Percentiles rank a stretch among this genome's conserved stretches.
Conservation (phyloP, 1,140 invertebrate genomes). For the Zaprionus camerounensis region DNA sequence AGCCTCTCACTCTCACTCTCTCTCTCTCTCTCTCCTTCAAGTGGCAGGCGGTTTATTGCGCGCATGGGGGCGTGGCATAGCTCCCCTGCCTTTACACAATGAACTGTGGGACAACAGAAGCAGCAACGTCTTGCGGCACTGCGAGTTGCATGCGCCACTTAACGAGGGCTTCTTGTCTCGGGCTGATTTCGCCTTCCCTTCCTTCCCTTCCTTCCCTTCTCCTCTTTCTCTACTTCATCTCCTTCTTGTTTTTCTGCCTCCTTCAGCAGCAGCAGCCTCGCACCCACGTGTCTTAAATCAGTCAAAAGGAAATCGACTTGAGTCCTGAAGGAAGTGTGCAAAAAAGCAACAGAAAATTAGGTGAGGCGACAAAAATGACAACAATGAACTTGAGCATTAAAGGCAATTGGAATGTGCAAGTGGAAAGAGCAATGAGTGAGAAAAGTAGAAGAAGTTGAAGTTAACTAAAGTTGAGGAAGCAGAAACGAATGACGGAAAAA, state of each 20-base stretch:
- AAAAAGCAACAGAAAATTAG: conserved; percentile 9
- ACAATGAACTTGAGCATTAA: not conserved
- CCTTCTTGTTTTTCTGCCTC: not conserved
- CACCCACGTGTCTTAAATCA: conserved; percentile 42
- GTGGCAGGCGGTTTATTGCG: conserved; percentile 56
- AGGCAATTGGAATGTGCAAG: not conserved
- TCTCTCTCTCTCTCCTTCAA: not conserved
- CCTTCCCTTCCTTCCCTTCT: not conserved
- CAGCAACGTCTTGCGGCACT: conserved; percentile 2
- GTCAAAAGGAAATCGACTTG: conserved; percentile 38
- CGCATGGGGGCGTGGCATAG: conserved; percentile 27
- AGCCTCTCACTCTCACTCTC: not conserved
- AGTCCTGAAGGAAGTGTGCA: conserved; percentile 19
- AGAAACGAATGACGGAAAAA: not conserved
- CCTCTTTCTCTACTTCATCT: no score
- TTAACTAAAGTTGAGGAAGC: not conserved
- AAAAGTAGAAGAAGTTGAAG: not conserved
- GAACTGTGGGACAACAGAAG: conserved; percentile 27
- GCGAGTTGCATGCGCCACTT: conserved; percentile 32
- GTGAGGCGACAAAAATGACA: conserved; percentile 43
- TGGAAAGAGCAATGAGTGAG: not conserved
- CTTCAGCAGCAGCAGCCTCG: not conserved
- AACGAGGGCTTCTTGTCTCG: conserved; percentile 43
- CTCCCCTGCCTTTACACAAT: conserved; percentile 30
- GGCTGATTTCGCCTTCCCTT: not conserved